These are phyloP conservation scores for Coboldia fuscipes DNA, from an alignment of 1,140 invertebrate species.

Conservation along the genomic window DNA sequence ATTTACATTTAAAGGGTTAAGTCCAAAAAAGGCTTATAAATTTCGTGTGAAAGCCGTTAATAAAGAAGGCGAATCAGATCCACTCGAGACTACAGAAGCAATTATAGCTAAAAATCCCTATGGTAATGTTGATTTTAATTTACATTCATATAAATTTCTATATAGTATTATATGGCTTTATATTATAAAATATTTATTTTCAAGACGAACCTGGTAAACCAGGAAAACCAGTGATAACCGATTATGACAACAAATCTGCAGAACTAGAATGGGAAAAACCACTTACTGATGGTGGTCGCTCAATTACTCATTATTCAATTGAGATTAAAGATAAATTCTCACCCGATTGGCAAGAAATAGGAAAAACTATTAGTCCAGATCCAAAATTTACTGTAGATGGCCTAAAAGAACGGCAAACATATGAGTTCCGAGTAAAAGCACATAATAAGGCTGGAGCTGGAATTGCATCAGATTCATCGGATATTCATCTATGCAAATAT, in stretches of 20 bases:
- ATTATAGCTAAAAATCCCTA: conserved; percentile 93
- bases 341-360: conserved; percentile 69
- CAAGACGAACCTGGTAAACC: conserved; percentile 75
- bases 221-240: conserved; percentile 75
- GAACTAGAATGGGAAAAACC: conserved; percentile 80
- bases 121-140: too few relatives aligned
- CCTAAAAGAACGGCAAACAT: conserved; percentile 81
- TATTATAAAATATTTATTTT: conserved; percentile 14
- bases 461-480: conserved; percentile 75
- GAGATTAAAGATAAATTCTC: conserved; percentile 93
- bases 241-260: conserved; percentile 84
- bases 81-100: conserved; percentile 70
- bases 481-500: conserved; percentile 83
- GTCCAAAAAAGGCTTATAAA: conserved; percentile 95
- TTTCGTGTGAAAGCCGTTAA: conserved; percentile 96
- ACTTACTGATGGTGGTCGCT: conserved; percentile 74
- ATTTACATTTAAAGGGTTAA: conserved; percentile 79
- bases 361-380: conserved; percentile 53
- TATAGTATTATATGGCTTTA: too few relatives aligned
- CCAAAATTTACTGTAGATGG: conserved; percentile 65
- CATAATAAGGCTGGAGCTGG: conserved; percentile 79
- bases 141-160: too few relatives aligned
- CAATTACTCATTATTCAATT: conserved; percentile 84
- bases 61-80: conserved; percentile 94
- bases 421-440: conserved; percentile 80